phyloP scores from a whole-genome alignment of 1,140 invertebrate genomes.

The Lordiphosa collinella region DNA sequence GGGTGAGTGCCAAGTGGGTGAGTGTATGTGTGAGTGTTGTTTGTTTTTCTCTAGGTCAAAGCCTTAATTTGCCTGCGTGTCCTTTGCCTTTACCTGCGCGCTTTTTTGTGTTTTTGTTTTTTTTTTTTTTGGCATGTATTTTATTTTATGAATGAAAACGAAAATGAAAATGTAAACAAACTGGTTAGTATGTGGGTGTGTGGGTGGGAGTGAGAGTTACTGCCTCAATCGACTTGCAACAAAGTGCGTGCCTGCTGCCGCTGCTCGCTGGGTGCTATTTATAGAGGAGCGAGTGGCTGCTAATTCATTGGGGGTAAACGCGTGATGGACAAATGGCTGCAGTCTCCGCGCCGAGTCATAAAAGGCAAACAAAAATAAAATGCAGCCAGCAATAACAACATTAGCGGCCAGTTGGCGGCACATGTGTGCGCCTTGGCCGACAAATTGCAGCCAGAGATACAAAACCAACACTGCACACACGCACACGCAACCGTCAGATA shows the following conservation, averaged over 20 bases:
- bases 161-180: conserved; percentile 31
- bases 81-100: conserved; percentile 43
- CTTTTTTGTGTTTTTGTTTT: conserved; percentile 12
- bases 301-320: conserved; percentile 67
- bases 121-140: conserved; percentile 41
- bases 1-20: background rate
- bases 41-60: conserved; percentile 76
- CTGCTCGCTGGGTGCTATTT: conserved; percentile 35
- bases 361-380: conserved; percentile 41
- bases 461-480: conserved; percentile 31
- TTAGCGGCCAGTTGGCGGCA: conserved; percentile 58
- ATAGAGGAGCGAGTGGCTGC: conserved; percentile 31
- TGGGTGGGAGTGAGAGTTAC: conserved; percentile 15
- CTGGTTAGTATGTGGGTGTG: conserved; percentile 6
- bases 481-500: conserved; percentile 16
- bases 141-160: conserved; percentile 71
- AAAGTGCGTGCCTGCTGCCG: conserved; percentile 25
- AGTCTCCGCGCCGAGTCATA: conserved; percentile 27
- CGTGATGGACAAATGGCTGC: conserved; percentile 17
- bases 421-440: conserved; percentile 40
- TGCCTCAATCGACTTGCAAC: conserved; percentile 15
- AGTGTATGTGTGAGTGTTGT: conserved; percentile 39
- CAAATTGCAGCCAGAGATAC: conserved; percentile 43
- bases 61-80: conserved; percentile 70
- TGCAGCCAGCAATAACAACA: conserved; percentile 26